Conservation (phyloP, 2,888 invertebrate genomes). For the Byasa hedistus region DNA sequence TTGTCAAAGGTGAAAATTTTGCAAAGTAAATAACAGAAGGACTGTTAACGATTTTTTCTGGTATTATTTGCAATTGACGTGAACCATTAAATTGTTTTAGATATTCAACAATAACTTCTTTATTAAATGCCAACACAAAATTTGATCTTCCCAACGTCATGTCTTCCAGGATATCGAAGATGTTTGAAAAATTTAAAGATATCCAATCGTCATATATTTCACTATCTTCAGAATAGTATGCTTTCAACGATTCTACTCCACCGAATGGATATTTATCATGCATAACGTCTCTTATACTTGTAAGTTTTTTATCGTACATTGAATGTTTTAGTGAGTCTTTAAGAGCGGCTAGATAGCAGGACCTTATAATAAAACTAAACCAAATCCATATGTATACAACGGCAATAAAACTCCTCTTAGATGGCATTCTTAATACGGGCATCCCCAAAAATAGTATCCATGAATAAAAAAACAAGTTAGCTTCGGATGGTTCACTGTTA, state of each 20-base stretch:
- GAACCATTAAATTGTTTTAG: constrained; percentile 44
- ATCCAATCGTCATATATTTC: constrained; percentile 49
- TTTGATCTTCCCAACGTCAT: constrained; percentile 47
- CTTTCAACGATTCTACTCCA: constrained; percentile 44
- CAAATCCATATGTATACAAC: constrained; percentile 53
- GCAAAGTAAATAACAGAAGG: constrained; percentile 55
- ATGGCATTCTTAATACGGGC: constrained; percentile 46
- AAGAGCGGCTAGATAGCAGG: constrained; percentile 54
- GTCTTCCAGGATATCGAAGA: constrained; percentile 39
- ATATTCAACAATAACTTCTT: constrained; percentile 44
- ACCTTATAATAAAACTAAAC: constrained; percentile 54
- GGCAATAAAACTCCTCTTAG: constrained; percentile 40
- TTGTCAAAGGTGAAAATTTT: constrained; percentile 46
- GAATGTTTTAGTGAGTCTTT: constrained; percentile 48
- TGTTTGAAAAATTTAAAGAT: constrained; percentile 35
- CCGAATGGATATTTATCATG: constrained; percentile 45
- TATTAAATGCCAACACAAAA: constrained; percentile 54
- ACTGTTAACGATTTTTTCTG: constrained; percentile 54
- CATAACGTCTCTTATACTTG: constrained; percentile 45
- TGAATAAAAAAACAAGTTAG: constrained; percentile 54
- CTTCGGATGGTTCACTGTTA: constrained; percentile 42
- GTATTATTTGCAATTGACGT: constrained; percentile 50
- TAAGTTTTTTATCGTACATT: constrained; percentile 40
- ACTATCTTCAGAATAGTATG: constrained; percentile 50
- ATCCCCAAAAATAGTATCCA: constrained; percentile 55